phyloP scores from a whole-genome alignment of 2,113 vertebrate genomes.

The Daboia siamensis region DNA sequence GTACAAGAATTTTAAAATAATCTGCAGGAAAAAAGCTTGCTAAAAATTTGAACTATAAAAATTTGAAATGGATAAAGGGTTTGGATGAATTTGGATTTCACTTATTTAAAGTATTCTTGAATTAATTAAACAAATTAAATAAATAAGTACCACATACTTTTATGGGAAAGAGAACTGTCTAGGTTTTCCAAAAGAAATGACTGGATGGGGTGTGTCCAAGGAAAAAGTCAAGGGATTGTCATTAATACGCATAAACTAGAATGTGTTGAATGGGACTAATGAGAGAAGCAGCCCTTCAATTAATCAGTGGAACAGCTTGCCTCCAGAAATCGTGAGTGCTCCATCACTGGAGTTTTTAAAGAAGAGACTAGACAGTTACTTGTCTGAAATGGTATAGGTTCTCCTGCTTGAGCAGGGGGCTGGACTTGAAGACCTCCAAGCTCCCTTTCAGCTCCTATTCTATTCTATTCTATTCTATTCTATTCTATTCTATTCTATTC shows the following conservation, averaged over 20 bases:
- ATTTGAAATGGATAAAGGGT: background rate
- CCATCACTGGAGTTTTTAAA: too few relatives aligned
- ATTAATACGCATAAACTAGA: background rate
- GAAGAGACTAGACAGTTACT: too few relatives aligned
- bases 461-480: too few relatives aligned
- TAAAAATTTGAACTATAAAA: background rate
- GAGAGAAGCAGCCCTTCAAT: background rate
- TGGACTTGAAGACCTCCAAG: too few relatives aligned
- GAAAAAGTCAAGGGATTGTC: background rate
- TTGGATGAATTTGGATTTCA: background rate
- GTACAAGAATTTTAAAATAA: background rate
- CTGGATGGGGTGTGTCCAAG: accelerated
- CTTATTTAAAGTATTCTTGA: background rate
- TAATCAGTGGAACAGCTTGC: too few relatives aligned
- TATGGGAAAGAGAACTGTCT: background rate
- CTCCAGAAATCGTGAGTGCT: too few relatives aligned
- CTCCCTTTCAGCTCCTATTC: too few relatives aligned
- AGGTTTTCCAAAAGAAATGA: background rate
- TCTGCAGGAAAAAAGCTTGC: background rate
- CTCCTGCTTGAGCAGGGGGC: too few relatives aligned
- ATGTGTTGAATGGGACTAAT: background rate
- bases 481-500: too few relatives aligned
- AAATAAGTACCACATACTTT: background rate
- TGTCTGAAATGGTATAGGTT: too few relatives aligned
- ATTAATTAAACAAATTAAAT: background rate